Evolutionary conservation across 2,888 invertebrate species (phyloP), one percentile per base, ranked within the genome.

Genomic region (Noctua pronuba): DNA sequence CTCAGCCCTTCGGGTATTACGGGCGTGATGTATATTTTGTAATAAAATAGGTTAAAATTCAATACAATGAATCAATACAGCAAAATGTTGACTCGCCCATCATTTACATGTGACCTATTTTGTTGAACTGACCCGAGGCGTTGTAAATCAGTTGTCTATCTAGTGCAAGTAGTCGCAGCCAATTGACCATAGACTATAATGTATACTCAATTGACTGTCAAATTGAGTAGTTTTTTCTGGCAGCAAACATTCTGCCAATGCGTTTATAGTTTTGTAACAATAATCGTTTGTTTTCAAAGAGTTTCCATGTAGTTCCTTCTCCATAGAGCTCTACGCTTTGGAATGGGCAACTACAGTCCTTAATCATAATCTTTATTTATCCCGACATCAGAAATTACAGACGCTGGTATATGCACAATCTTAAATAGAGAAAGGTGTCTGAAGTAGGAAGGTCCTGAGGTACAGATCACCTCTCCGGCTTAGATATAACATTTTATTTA

Each of bases 21-120:
- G 60, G 28, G 31, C 31, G 4, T 35, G 4, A 35, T 60, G 31
- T 35, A 21, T 62, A 21, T 35, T 21, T 35, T 35, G 62, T 62
- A 21, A 11, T 21, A 21, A 62, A 62, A 35, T 21, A 35, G 35
- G 62, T 5, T 38, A n/a, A 16, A 55, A 44, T 41, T 28, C 10
- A 62, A 31, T 49, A 60, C 46, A 78, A 44, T 62, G 49, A 66
- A 67, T 16, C 65, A 65, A 60, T 35, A 16, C 38, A 28, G 5
- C 58, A 21, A 64, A 52, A 49, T 60, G 3, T 69, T 49, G 4
- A 41, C 13, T 49, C 8, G 38, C 72, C 21, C 7, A 41, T 67
- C 44, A 76, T 65, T 80, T 79, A 66, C 66, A 69, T 66, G 24
- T 60, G 82, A 75, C 85, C 84, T 75, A 78, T 52, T 73, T 78